phyloP scores from a whole-genome alignment of 2,888 invertebrate genomes.

The Sepiola atlantica region DNA sequence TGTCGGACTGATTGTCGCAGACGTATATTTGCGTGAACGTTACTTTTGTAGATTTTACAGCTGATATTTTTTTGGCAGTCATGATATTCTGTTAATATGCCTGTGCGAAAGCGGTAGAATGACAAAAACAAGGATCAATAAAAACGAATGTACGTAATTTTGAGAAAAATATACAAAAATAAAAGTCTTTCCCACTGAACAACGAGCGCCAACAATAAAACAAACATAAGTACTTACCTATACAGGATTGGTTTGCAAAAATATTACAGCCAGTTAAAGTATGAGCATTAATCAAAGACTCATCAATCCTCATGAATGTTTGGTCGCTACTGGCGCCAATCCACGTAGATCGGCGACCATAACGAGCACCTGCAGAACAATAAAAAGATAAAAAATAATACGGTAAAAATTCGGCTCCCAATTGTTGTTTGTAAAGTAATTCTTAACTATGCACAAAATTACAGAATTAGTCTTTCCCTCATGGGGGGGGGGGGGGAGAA shows the following conservation, averaged over 20 bases:
- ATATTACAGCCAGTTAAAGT: constrained; percentile 90
- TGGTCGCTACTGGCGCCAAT: constrained; percentile 96
- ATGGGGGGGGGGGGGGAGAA: too few relatives aligned
- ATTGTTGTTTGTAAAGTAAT: too few relatives aligned
- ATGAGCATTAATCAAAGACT: constrained; percentile 92
- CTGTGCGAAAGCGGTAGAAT: too few relatives aligned
- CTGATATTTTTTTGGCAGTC: not conserved
- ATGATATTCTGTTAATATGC: too few relatives aligned
- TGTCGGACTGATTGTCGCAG: too few relatives aligned
- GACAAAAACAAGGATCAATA: not conserved
- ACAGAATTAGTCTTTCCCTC: too few relatives aligned
- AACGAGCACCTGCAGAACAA: constrained; percentile 78
- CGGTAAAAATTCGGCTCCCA: too few relatives aligned
- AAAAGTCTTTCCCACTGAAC: not conserved
- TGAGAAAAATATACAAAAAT: too few relatives aligned
- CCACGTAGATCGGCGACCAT: constrained; percentile 93
- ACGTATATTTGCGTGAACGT: too few relatives aligned
- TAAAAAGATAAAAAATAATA: not conserved
- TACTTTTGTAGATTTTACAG: too few relatives aligned
- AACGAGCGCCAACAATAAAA: not conserved
- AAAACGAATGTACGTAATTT: too few relatives aligned
- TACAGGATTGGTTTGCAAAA: constrained; percentile 88
- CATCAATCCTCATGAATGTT: constrained; percentile 93
- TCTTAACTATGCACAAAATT: too few relatives aligned
- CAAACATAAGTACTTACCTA: constrained; percentile 80